These are phyloP conservation scores for Paramuricea clavata DNA, from an alignment of 92 coral and sea anemone species.

Conservation along the genomic window DNA sequence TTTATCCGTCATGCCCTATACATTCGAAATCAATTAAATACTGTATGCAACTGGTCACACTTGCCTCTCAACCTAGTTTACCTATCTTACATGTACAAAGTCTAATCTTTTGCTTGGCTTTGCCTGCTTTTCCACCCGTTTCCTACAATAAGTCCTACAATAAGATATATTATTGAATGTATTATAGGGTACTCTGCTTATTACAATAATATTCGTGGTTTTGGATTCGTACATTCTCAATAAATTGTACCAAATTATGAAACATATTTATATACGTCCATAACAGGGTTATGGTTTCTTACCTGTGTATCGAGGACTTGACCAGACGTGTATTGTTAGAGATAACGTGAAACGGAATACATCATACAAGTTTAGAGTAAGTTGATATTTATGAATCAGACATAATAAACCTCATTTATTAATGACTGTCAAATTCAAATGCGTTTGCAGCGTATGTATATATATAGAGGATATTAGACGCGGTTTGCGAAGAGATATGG, in stretches of 20 bases:
- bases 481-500: too few species aligned
- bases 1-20: background rate
- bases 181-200: too few species aligned
- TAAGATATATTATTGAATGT: too few species aligned
- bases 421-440: background rate
- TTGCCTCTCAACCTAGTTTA: too few species aligned
- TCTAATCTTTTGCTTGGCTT: too few species aligned
- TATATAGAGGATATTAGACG: too few species aligned
- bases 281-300: slow-evolving; percentile 93
- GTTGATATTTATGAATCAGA: slow-evolving; percentile 23
- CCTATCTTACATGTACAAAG: too few species aligned
- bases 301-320: slow-evolving; percentile 84
- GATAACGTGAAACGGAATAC: slow-evolving; percentile 87
- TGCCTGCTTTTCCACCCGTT: background rate
- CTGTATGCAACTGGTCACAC: too few species aligned
- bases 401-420: background rate
- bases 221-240: background rate
- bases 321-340: slow-evolving; percentile 60
- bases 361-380: slow-evolving; percentile 90
- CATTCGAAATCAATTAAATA: background rate
- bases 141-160: too few species aligned
- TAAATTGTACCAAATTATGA: background rate
- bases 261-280: too few species aligned
- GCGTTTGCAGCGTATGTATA: background rate
- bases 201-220: background rate